Evolutionary conservation across 1,140 invertebrate species (phyloP).

Genomic region (Habropoda laboriosa): DNA sequence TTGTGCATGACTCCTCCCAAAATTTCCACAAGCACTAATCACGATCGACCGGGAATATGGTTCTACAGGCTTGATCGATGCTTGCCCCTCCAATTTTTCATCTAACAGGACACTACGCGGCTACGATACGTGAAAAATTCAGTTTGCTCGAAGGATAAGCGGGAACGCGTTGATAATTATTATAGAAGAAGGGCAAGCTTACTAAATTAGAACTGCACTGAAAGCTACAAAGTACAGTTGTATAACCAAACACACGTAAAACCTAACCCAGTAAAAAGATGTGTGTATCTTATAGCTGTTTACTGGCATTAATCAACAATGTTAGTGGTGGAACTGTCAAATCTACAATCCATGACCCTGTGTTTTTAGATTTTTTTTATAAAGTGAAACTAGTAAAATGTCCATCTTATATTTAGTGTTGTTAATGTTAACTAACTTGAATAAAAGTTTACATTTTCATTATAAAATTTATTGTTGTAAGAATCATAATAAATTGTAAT

Average conservation of each 20-base stretch:
- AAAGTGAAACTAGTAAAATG: not conserved
- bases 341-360: slow-evolving; percentile 24
- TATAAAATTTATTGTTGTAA: not conserved
- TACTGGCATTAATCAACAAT: slow-evolving; percentile 36
- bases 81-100: slow-evolving; percentile 72
- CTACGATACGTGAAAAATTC: slow-evolving; percentile 25
- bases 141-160: slow-evolving; percentile 28
- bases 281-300: slow-evolving; percentile 23
- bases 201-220: slow-evolving; percentile 60
- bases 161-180: slow-evolving; percentile 51
- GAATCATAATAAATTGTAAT: not conserved
- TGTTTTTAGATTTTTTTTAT: slow-evolving; percentile 24
- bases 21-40: slow-evolving; percentile 79
- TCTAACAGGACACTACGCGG: slow-evolving; percentile 38
- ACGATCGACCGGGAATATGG: slow-evolving; percentile 76
- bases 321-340: slow-evolving; percentile 40
- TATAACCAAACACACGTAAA: slow-evolving; percentile 62
- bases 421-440: not conserved
- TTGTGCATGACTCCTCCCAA: slow-evolving; percentile 74
- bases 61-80: slow-evolving; percentile 77
- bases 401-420: not conserved
- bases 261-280: slow-evolving; percentile 57
- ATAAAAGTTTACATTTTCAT: not conserved
- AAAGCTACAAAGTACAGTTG: slow-evolving; percentile 59
- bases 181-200: slow-evolving; percentile 55